Evolutionary conservation across 1,140 invertebrate genomes (phyloP).

Genomic region (Trichomalopsis sarcophagae): DNA sequence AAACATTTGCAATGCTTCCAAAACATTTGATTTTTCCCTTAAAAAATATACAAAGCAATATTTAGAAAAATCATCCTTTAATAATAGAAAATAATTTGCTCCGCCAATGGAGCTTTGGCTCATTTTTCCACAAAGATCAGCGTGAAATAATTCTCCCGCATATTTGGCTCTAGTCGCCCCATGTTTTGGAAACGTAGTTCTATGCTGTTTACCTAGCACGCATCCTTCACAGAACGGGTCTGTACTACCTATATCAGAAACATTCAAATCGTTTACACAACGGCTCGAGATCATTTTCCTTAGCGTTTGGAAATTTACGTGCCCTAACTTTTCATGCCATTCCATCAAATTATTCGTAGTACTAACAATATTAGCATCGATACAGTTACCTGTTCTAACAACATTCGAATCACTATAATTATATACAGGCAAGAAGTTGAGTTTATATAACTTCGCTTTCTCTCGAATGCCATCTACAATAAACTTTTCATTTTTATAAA

Average conservation of each 20-base stretch:
- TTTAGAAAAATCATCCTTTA: slow-evolving; percentile 44
- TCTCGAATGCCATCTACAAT: background rate
- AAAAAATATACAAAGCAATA: slow-evolving; percentile 62
- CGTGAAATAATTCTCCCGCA: slow-evolving; percentile 44
- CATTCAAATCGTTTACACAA: slow-evolving; percentile 21
- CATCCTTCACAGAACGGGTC: slow-evolving; percentile 51
- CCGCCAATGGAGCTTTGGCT: slow-evolving; percentile 18
- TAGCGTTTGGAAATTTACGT: too few relatives aligned
- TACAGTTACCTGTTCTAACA: background rate
- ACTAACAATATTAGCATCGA: background rate
- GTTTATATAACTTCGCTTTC: slow-evolving; percentile 7
- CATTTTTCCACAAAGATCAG: slow-evolving; percentile 40
- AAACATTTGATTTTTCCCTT: slow-evolving; percentile 61
- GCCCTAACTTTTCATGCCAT: slow-evolving; percentile 46
- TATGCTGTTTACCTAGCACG: slow-evolving; percentile 41
- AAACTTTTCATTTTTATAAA: slow-evolving; percentile 11
- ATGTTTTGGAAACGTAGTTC: slow-evolving; percentile 37
- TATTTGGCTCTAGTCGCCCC: background rate
- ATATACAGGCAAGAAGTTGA: background rate
- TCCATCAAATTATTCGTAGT: slow-evolving; percentile 20
- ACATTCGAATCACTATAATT: too few relatives aligned
- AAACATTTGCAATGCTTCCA: slow-evolving; percentile 46
- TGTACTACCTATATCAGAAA: background rate
- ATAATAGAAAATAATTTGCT: slow-evolving; percentile 44
- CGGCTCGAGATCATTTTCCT: slow-evolving; percentile 36